phyloP scores from a whole-genome alignment of 2,113 vertebrate species.

The Campylomormyrus numenius region DNA sequence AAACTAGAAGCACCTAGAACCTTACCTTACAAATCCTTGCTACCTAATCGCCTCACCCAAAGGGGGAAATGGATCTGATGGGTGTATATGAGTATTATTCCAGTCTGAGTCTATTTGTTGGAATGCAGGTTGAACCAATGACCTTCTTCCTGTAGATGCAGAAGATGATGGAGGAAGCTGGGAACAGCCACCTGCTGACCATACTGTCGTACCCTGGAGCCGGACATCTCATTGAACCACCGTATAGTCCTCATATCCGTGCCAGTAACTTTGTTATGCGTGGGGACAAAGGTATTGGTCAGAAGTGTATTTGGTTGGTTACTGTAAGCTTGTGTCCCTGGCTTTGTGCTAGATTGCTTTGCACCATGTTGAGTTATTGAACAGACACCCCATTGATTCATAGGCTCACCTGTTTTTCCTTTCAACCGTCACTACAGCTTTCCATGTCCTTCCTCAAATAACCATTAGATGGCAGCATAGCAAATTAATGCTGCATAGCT shows the following conservation, averaged over 20 bases:
- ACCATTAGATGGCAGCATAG: not conserved
- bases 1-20: not conserved
- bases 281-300: fast-evolving
- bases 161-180: conserved; percentile 14
- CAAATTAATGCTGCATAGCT: not conserved
- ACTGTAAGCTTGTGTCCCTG: not conserved
- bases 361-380: not conserved
- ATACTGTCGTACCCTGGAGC: conserved; percentile 4
- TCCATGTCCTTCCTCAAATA: not conserved
- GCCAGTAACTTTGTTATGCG: conserved; percentile 30
- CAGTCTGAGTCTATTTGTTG: not conserved
- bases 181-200: conserved; percentile 14
- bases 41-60: not conserved
- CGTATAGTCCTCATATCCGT: conserved; percentile 39
- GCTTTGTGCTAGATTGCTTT: not conserved
- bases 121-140: not conserved
- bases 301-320: conserved; percentile 30
- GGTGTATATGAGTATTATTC: no score
- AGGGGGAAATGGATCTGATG: not conserved
- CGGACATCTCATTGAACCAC: conserved; percentile 10
- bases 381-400: not conserved
- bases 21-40: not conserved
- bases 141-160: not conserved
- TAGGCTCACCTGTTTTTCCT: not conserved
- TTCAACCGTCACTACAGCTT: not conserved